These are phyloP conservation scores for Salpingus planirostris DNA, from an alignment of 2,888 invertebrate species.

Conservation along the genomic window DNA sequence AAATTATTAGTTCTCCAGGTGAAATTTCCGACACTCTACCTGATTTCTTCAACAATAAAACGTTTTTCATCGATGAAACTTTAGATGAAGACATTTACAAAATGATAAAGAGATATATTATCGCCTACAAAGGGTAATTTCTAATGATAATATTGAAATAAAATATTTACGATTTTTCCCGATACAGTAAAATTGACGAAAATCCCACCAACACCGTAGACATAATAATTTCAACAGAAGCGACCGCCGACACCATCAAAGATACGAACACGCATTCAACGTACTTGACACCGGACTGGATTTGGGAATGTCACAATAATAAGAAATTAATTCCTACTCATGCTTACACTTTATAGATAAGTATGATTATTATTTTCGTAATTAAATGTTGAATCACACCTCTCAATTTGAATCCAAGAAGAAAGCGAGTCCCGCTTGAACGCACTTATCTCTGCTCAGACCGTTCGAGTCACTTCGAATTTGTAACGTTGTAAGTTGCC, in stretches of 20 bases:
- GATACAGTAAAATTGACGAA: conserved; percentile 27
- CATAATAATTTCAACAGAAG: conserved; percentile 27
- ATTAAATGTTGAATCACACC: neutral
- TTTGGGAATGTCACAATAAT: conserved; percentile 50
- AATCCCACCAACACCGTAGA: conserved; percentile 29
- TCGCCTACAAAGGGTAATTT: conserved; percentile 54
- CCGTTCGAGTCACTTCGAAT: conserved; percentile 35
- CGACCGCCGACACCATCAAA: conserved; percentile 23
- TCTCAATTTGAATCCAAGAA: conserved; percentile 48
- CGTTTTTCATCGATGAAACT: conserved; percentile 43
- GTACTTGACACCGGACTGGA: conserved; percentile 47
- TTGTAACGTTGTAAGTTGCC: conserved; percentile 30
- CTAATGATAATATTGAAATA: too few species aligned
- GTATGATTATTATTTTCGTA: conserved; percentile 7
- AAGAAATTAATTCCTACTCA: too few species aligned
- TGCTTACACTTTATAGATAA: too few species aligned
- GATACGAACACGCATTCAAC: conserved; percentile 21
- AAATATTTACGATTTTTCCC: conserved; percentile 17
- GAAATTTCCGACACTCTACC: conserved; percentile 33
- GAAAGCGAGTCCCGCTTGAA: conserved; percentile 54
- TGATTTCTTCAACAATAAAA: conserved; percentile 43
- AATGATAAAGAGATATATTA: conserved; percentile 45
- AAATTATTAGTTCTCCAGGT: neutral
- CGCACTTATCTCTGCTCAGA: conserved; percentile 50
- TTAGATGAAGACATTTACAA: conserved; percentile 34